Base-by-base conservation (phyloP, 2,888 invertebrate species). In the Pachydiplax longipennis region DNA sequence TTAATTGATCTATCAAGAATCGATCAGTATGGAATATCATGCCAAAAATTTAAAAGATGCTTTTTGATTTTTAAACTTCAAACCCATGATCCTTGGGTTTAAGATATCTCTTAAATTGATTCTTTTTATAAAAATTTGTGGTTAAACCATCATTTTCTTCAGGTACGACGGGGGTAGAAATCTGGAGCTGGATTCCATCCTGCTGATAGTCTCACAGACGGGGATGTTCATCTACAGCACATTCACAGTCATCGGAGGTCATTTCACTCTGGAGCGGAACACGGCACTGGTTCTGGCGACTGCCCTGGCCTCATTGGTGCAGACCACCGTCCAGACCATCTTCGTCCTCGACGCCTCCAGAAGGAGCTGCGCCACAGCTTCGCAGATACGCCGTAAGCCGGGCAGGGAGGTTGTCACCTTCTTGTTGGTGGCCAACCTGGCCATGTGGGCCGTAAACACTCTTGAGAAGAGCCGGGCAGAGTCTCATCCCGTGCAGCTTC, bases 371-470 rank as follows among this genome's bases (percentile, higher is more conserved):
- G 96, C 96, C 81, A 98, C 96, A 5, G 95, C 97, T 0, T 97
- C 97, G 91, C 98, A 98, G 94, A 96, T 97, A 91, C 95, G 97
- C 90, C 96, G 96, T 92, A 99, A 99, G 93, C 99, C 99, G 0
- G 99, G 99, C 13, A 95, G 99, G 18, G 98, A 99, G 94, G 97
- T 98, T 91, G 98, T 99, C 3, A 99, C 99, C 0, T 99, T 99
- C 93, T 95, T 99, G 91, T 94, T 98, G 91, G 97, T 98, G 37
- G 97, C 97, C 0, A 99, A 99, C 94, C 94, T 98, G 92, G 98
- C 98, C 35, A 97, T 98, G 98, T 98, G 98, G 98, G 97, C 98
- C 13, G 97, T 99, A 92, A 98, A 98, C 93, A 98, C 98, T 0
- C 94, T 99, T 93, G 98, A 98, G 94, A 98, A 98, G 93, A 97